Evolutionary conservation across 1,140 invertebrate species (phyloP).

Genomic region (Bombus picipes): DNA sequence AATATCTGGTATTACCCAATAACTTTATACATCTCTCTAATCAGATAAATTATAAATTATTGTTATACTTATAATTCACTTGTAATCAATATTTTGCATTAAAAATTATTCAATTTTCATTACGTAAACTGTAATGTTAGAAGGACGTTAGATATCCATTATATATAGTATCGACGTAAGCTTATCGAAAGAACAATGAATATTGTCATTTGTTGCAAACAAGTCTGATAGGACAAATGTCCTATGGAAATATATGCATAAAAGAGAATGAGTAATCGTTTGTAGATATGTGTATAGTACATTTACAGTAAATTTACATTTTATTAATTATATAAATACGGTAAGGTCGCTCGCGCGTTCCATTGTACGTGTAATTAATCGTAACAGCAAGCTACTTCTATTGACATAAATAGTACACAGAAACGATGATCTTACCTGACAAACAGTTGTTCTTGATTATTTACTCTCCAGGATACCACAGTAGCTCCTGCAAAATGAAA

Average conservation of each 20-base stretch:
- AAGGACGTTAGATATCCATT: background rate
- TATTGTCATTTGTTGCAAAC: background rate
- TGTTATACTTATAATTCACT: background rate
- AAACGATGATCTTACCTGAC: conserved; percentile 88
- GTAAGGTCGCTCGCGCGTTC: background rate
- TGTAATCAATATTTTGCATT: too few species aligned
- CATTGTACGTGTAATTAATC: background rate
- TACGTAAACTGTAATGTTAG: too few species aligned
- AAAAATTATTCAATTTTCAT: too few species aligned
- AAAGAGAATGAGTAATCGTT: background rate
- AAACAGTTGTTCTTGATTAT: conserved; percentile 97
- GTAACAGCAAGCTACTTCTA: background rate
- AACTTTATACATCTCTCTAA: background rate
- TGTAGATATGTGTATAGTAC: background rate
- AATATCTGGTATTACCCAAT: background rate
- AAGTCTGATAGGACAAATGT: background rate
- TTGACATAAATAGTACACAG: background rate
- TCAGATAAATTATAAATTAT: too few species aligned
- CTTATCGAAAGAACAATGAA: background rate
- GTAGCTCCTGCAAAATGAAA: conserved; percentile 90
- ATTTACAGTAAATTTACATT: background rate
- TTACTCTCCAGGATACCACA: conserved; percentile 96
- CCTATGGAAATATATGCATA: background rate
- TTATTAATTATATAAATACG: background rate
- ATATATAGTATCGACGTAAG: background rate